Percentiles rank a stretch among this genome's conserved stretches.
These are phyloP conservation scores for Cistogaster globosa DNA, from an alignment of 2,888 invertebrate species.

Conservation along the genomic window DNA sequence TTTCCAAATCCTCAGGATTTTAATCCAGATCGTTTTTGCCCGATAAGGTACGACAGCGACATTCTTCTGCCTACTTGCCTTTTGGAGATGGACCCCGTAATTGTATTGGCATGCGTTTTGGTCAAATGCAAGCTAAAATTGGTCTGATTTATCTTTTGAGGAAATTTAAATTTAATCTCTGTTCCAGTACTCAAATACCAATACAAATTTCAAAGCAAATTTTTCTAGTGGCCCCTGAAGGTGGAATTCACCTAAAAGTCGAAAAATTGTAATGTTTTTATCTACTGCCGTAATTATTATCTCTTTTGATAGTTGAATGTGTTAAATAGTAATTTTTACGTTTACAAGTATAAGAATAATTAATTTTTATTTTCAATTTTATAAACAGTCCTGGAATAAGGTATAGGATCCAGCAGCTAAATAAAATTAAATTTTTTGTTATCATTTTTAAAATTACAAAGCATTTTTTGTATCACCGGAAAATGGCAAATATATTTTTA, in stretches of 20 bases:
- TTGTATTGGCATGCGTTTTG: conserved; percentile 80
- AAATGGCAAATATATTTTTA: too few species aligned
- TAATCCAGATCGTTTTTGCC: conserved; percentile 86
- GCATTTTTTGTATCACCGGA: too few species aligned
- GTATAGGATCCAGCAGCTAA: too few species aligned
- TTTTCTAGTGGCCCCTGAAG: conserved; percentile 70
- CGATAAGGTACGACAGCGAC: conserved; percentile 84
- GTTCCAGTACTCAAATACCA: conserved; percentile 75
- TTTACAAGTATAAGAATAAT: too few species aligned
- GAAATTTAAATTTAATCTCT: conserved; percentile 75
- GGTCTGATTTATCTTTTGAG: conserved; percentile 76
- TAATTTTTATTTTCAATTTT: too few species aligned
- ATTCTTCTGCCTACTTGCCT: conserved; percentile 79
- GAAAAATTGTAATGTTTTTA: conserved; percentile 31
- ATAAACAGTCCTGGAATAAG: too few species aligned
- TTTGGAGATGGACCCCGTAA: conserved; percentile 81
- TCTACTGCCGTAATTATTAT: too few species aligned
- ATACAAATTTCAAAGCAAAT: conserved; percentile 70
- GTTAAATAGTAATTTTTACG: too few species aligned
- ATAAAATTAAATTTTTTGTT: too few species aligned
- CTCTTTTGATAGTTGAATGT: too few species aligned
- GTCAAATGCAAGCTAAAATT: conserved; percentile 78
- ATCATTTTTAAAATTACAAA: too few species aligned
- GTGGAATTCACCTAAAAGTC: conserved; percentile 72
- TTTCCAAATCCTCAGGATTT: conserved; percentile 85